Evolutionary conservation across 2,888 invertebrate species (phyloP).

Genomic region (Aspidiotus rigidus): DNA sequence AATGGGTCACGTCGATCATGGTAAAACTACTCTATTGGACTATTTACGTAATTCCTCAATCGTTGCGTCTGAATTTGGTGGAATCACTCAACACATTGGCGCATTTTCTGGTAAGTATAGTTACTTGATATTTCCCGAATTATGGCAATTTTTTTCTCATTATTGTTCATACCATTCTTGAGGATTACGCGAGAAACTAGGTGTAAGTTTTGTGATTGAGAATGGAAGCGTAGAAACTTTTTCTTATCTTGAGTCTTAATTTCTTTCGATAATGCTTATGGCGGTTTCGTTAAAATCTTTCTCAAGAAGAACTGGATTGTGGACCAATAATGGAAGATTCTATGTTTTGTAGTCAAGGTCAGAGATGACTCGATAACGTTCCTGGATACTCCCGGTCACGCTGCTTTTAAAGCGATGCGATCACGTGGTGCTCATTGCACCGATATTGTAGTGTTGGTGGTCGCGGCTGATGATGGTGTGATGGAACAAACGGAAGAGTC

Average conservation of each 20-base stretch:
- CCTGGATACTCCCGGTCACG: slow-evolving; percentile 97
- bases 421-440: slow-evolving; percentile 87
- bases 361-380: slow-evolving; percentile 80
- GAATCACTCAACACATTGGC: slow-evolving; percentile 98
- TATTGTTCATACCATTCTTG: no score
- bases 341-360: slow-evolving; percentile 50
- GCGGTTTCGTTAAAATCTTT: slow-evolving; percentile 1
- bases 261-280: neutral
- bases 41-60: slow-evolving; percentile 73
- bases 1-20: slow-evolving; percentile 99
- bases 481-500: slow-evolving; percentile 96
- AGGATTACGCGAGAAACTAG: no score
- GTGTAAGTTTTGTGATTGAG: no score
- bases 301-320: slow-evolving; percentile 6
- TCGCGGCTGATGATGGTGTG: slow-evolving; percentile 98
- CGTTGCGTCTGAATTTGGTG: slow-evolving; percentile 89
- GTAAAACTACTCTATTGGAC: slow-evolving; percentile 94
- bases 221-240: no score
- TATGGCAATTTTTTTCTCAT: no score
- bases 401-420: slow-evolving; percentile 90
- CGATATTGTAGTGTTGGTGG: slow-evolving; percentile 88
- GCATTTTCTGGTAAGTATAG: slow-evolving; percentile 69
- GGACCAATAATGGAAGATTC: slow-evolving; percentile 19
- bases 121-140: no score
- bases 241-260: no score